These are phyloP conservation scores for Equus quagga DNA, from an alignment of 2,113 vertebrate species.

Conservation along the genomic window DNA sequence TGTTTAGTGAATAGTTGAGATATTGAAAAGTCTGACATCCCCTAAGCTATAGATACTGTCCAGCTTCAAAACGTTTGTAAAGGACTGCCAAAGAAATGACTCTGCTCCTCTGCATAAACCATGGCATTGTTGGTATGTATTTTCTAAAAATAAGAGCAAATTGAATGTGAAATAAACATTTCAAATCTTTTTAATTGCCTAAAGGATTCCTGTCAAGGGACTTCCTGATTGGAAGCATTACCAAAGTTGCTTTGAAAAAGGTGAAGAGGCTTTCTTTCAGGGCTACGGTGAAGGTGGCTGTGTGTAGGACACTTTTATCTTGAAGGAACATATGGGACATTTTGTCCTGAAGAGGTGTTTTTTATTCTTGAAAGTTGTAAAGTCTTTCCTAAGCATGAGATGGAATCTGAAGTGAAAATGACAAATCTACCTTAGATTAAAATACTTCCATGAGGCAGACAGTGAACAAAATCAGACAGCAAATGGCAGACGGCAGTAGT, in stretches of 20 bases:
- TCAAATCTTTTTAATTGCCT: not conserved
- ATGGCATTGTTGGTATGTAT: not conserved
- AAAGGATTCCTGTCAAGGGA: not conserved
- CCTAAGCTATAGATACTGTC: not conserved
- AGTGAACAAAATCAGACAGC: not conserved
- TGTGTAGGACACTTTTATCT: not conserved
- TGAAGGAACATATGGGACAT: not conserved
- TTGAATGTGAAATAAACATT: not conserved
- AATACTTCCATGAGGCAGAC: not conserved
- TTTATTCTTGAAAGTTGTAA: not conserved
- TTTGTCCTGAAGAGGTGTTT: not conserved
- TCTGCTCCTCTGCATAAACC: not conserved
- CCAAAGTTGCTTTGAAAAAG: not conserved
- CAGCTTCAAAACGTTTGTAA: not conserved
- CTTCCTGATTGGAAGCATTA: not conserved
- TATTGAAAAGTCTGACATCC: constrained; percentile 21
- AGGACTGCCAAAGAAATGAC: not conserved
- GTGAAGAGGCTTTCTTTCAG: not conserved
- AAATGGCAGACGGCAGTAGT: not conserved
- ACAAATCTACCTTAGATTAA: not conserved
- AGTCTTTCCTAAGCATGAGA: not conserved
- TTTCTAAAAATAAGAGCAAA: not conserved
- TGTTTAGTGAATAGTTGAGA: not conserved
- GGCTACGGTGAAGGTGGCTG: not conserved
- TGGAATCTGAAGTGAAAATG: not conserved